Base-by-base conservation (phyloP, 1,140 invertebrate genomes). In the Diabrotica undecimpunctata region DNA sequence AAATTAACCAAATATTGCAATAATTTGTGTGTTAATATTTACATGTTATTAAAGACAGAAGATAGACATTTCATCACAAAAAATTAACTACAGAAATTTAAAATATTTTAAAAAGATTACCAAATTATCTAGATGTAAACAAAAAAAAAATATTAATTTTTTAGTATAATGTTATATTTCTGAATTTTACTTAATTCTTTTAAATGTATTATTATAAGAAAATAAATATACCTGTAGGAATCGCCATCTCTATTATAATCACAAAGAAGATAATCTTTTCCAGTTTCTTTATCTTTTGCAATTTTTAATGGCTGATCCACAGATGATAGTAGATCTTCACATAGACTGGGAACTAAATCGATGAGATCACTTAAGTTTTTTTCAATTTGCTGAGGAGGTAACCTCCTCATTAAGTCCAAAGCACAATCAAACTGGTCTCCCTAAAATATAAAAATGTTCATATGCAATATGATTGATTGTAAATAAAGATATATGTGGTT, bases 201-300 rank as follows among this genome's bases (percentile, higher is more conserved):
- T 25, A 25, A 25, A 25, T 25, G 25, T 25, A 25, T 25, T 25
- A 25, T 25, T 2, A 4, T 25, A 25, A 25, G 25, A 46, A 46
- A 46, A 46, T 46, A 8, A 46, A 67, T 12, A 12, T 41, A 92
- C 25, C 92, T 90, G 80, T 99, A 99, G 11, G 97, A 99, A 81
- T 99, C 97, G 25, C 96, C 97, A 83, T 99, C 97, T 77, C 98
- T 87, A 81, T 98, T 99, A 77, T 99, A 99, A 84, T 99, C 98
- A 83, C 98, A 99, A 5, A 99, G 81, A 60, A 99, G 83, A 82
- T 98, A 99, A 80, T 99, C 97, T 81, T 96, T 97, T 38, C 96
- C 96, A 65, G 89, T 89, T 73, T 89, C 90, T 77, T 94, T 94
- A 80, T 99, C 97, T 79, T 95, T 88, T 62, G 95, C 95, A 73